Evolutionary conservation across 1,140 invertebrate genomes (phyloP), one percentile per base, ranked within the genome.

Genomic region (Ceratina japonica): DNA sequence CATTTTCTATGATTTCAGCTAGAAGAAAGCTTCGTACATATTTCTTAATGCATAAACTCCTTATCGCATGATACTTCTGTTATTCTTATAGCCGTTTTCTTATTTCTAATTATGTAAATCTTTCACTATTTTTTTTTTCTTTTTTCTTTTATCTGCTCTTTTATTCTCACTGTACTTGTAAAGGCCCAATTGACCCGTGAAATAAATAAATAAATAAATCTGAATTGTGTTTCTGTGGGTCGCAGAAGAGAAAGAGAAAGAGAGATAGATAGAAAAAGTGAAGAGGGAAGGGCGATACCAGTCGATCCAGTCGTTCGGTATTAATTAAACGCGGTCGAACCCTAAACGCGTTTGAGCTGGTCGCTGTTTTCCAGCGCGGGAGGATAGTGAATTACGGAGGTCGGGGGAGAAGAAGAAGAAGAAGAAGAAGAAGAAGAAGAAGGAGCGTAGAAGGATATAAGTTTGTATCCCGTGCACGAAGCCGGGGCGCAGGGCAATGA

Each of bases 291-390:
- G 52, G 24, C 22, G 27, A 79, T 75, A 86, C 83, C 83, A 85
- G 84, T 85, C 79, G 61, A 85, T 84, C 82, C 75, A 75, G 82
- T 85, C 79, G 74, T 79, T 85, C 54, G 71, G 71, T 85, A 85
- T 85, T 85, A 85, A 85, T 85, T 85, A 85, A 85, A 82, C 79
- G 75, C 74, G 65, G 37, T 7, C 37, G 37, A 44, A 44, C 37
- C 79, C 83, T 82, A 85, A 85, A 85, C 68, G 75, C 80, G 66
- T 79, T 85, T 66, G 59, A 72, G 61, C 83, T 83, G 81, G 80
- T 73, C 79, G 75, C 79, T 79, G 58, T 82, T 82, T 85, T 84
- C 75, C 83, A 82, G 84, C 71, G 75, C 83, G 75, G 84, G 84
- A 86, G 80, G 80, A 82, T 71, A 72, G 72, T 74, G 72, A 79